Conservation (phyloP, 2,797 vertebrate species). For the Dipus sagitta region DNA sequence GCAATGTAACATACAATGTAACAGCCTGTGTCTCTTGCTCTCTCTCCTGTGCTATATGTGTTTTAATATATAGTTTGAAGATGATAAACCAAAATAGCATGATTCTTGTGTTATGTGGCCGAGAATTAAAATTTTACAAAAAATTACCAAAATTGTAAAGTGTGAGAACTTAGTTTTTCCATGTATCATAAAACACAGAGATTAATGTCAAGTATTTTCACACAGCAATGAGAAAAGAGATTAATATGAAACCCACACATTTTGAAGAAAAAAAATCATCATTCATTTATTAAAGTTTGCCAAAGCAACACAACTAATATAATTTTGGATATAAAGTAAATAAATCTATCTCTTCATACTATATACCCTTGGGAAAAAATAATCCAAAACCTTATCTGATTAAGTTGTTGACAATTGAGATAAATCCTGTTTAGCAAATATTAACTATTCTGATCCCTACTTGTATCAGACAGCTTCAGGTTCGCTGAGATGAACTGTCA, state of each 20-base stretch:
- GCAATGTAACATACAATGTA: rapidly evolving
- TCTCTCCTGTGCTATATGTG: background rate
- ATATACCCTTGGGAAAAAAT: background rate
- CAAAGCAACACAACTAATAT: background rate
- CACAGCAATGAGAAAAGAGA: too few species aligned
- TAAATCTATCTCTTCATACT: background rate
- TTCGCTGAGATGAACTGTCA: too few species aligned
- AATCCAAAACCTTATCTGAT: background rate
- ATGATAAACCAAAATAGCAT: background rate
- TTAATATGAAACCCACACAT: background rate
- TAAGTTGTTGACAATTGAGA: background rate
- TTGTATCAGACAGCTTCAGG: too few species aligned
- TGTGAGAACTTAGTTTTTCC: background rate
- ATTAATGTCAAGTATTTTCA: background rate
- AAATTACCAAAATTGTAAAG: background rate
- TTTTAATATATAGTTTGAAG: background rate
- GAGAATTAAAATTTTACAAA: background rate
- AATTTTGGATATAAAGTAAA: background rate
- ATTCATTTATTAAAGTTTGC: background rate
- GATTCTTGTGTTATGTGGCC: background rate
- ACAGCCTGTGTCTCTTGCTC: background rate
- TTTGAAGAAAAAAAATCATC: slow-evolving; percentile 70
- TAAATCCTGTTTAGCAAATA: background rate
- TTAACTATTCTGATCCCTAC: background rate
- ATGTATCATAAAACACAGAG: background rate